Evolutionary conservation across 2,113 vertebrate species (phyloP), one percentile per base, ranked within the genome.

Genomic region (Phyllostomus discolor): DNA sequence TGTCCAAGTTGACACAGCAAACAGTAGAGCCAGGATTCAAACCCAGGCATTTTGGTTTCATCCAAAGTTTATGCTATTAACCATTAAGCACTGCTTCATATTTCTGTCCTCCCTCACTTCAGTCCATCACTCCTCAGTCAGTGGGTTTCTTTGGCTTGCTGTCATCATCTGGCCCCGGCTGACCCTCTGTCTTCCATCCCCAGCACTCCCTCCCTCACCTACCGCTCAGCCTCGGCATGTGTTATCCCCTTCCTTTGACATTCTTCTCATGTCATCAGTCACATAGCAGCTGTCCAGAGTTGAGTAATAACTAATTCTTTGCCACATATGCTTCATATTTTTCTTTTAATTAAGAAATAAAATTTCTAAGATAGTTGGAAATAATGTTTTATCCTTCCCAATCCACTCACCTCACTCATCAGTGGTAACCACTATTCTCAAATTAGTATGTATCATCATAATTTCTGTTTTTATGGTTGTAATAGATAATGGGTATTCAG

Each of bases 331-430:
- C 54, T 62, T 75, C 33, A 15, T 88, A 22, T 38, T 50, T 87
- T 83, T 24, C 22, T 90, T 91, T 87, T 62, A 57, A 82, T 87
- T 88, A 88, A 89, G n/a, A 95, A 72, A 75, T 35, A 72, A 59
- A 82, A 43, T 78, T 73, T 90, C 48, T 93, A 48, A 81, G 41
- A 26, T 94, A 79, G 52, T 54, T 90, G 52, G 35, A 90, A 95
- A 69, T 33, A 35, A 9, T 82, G 20, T 83, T 94, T 90, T 80
- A 43, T 48, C 9, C 35, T 19, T 80, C 41, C 62, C 38, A 46
- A 22, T 33, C 7, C 7, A 64, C 48, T 88, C 10, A 38, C 19
- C 11, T 85, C 31, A 88, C 7, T 88, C 16, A 46, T 69, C 20
- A 88, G 5, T 64, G 33, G 35, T 69, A 93, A 80, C 35, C 33